Conservation (phyloP, 2,888 invertebrate species). For the Eledona agricola region DNA sequence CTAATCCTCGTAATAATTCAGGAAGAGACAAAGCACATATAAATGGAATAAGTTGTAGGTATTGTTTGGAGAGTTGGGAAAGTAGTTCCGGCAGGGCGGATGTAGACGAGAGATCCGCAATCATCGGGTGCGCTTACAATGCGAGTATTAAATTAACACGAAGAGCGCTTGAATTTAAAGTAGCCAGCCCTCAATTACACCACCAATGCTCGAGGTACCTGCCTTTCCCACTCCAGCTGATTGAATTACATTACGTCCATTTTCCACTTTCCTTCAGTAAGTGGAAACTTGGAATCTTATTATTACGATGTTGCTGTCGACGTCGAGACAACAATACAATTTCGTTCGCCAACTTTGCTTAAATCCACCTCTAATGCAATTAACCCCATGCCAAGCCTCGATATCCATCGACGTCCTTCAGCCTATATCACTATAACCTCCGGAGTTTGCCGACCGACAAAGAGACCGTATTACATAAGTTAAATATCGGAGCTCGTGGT, state of each 20-base stretch:
- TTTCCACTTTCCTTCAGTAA: constrained; percentile 43
- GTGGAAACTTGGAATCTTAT: constrained; percentile 47
- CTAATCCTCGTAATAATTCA: constrained; percentile 43
- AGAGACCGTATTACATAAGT: no score
- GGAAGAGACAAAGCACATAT: constrained; percentile 41
- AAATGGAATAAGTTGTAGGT: constrained; percentile 50
- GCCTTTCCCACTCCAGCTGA: constrained; percentile 43
- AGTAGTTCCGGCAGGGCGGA: constrained; percentile 47
- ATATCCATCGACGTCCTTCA: constrained; percentile 27
- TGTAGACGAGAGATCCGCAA: constrained; percentile 48
- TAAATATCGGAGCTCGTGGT: no score
- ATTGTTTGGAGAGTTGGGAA: constrained; percentile 50
- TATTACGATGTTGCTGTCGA: constrained; percentile 39
- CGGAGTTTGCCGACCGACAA: no score
- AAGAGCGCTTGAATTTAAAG: constrained; percentile 51
- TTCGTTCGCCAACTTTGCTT: constrained; percentile 36
- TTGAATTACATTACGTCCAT: constrained; percentile 47
- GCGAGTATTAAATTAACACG: constrained; percentile 51
- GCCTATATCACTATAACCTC: no score
- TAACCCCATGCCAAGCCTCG: constrained; percentile 15
- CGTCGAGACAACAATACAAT: constrained; percentile 37
- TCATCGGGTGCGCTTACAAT: constrained; percentile 50
- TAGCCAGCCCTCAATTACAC: constrained; percentile 48
- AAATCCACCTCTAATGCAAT: constrained; percentile 35
- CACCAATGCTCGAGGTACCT: constrained; percentile 40